These are phyloP conservation scores for Lytechinus variegatus DNA, from an alignment of 35 echinoderm and acorn worm species.

Conservation along the genomic window DNA sequence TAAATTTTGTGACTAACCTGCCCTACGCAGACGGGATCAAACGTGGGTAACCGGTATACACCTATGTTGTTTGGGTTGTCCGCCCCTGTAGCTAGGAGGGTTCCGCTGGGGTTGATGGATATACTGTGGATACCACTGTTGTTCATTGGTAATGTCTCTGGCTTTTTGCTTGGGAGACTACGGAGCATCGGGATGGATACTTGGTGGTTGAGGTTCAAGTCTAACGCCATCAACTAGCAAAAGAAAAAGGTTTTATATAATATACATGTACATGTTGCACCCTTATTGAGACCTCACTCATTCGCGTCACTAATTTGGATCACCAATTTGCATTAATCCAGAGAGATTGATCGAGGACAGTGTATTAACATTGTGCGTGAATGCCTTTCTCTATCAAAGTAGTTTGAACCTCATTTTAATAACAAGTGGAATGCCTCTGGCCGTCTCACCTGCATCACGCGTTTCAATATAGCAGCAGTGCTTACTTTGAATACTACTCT, in stretches of 20 bases:
- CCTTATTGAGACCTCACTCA: too few species aligned
- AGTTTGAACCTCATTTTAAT: too few species aligned
- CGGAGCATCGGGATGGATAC: constrained; percentile 72
- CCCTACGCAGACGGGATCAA: constrained; percentile 92
- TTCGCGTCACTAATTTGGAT: too few species aligned
- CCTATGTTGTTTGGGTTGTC: constrained; percentile 90
- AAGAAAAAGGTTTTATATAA: neutral
- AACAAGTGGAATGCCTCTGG: too few species aligned
- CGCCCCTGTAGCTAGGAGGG: constrained; percentile 82
- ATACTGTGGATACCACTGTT: constrained; percentile 93
- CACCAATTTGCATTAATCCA: too few species aligned
- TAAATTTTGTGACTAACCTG: constrained; percentile 65
- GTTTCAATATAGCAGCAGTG: too few species aligned
- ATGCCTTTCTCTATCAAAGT: too few species aligned
- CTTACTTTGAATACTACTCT: too few species aligned
- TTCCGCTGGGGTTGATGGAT: constrained; percentile 81
- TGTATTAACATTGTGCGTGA: too few species aligned
- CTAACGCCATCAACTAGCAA: constrained; percentile 74
- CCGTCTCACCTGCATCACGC: too few species aligned
- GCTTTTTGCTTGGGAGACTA: constrained; percentile 16
- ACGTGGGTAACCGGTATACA: constrained; percentile 82
- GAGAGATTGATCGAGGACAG: too few species aligned
- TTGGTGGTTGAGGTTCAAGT: constrained; percentile 63
- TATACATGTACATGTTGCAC: neutral
- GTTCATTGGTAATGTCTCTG: constrained; percentile 8